Evolutionary conservation across 2,113 vertebrate species (phyloP).

Genomic region (Mixornis gularis): DNA sequence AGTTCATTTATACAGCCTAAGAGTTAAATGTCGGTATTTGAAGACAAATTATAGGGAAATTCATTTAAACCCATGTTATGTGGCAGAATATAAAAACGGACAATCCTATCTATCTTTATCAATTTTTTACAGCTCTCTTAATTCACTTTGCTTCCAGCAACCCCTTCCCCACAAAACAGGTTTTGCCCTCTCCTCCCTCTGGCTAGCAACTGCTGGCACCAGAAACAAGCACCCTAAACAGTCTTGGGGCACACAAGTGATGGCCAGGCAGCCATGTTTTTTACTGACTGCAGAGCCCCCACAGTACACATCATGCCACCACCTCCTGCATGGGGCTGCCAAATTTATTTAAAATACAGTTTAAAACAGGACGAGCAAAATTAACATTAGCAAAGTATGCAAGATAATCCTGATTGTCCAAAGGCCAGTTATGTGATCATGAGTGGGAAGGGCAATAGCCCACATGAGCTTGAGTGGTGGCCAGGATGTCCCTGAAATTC

Average conservation of each 20-base stretch:
- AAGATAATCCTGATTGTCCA: not conserved
- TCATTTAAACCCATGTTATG: slow-evolving; percentile 68
- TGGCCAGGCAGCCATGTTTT: not conserved
- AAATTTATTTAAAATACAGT: not conserved
- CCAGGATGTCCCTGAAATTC: not conserved
- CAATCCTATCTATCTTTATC: slow-evolving; percentile 55
- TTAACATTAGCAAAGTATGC: not conserved
- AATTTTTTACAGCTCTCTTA: slow-evolving; percentile 49
- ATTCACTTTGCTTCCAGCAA: slow-evolving; percentile 49
- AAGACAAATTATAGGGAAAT: slow-evolving; percentile 71
- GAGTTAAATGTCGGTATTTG: slow-evolving; percentile 69
- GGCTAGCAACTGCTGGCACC: not conserved
- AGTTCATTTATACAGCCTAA: slow-evolving; percentile 67
- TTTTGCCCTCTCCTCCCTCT: slow-evolving; percentile 10
- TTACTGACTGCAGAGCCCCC: not conserved
- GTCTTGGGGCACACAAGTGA: not conserved
- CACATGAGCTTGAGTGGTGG: not conserved
- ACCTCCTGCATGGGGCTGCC: not conserved
- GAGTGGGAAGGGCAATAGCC: not conserved
- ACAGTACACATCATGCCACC: not conserved
- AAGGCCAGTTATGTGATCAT: not conserved
- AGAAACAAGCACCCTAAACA: not conserved
- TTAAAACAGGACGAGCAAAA: not conserved
- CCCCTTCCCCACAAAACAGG: slow-evolving; percentile 8
- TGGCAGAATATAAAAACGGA: slow-evolving; percentile 68